Evolutionary conservation across 2,888 invertebrate species (phyloP), one percentile per base, ranked within the genome.

Genomic region (Orchesella flavescens): DNA sequence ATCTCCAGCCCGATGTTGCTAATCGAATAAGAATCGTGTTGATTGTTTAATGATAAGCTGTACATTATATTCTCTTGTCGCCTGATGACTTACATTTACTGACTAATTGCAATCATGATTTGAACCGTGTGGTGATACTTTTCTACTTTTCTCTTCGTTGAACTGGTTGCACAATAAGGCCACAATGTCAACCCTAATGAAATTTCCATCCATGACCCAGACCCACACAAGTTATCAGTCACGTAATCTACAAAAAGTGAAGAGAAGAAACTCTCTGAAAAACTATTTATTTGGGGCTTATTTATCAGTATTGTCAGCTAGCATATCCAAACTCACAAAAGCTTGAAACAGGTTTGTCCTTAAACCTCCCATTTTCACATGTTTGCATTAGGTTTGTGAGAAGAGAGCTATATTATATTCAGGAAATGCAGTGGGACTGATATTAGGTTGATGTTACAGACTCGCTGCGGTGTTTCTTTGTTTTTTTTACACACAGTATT

Each of bases 101-200:
- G 43, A 59, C 72, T 43, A 53, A 71, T 53, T 17, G 55, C 15
- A 59, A 73, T 44, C 46, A 68, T 68, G 68, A 49, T 68, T 23
- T 23, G 46, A 15, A 68, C 46, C 46, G 21, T 23, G 43, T 55
- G 24, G 23, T 63, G 34, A 55, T 43, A 24, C 21, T 68, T 57
- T n/a, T 61, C 66, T 43, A 55, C 66, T 73, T 66, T 80, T 55
- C 65, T 44, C 61, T 79, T 73, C 66, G 13, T 57, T 19, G 71
- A 80, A 73, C 78, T 69, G 71, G 71, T 71, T 78, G 71, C 44
- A 49, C 71, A 34, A 61, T 55, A 78, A 78, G 78, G 78, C 21
- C 78, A 78, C 46, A 46, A 57, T 76, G 55, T 44, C 71, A 77
- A n/a, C 24, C 17, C 10, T 24, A 17, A 66, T 49, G 21, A 23